These are phyloP conservation scores for Cinclus mexicanus DNA, from an alignment of 2,113 vertebrate genomes.

Conservation along the genomic window DNA sequence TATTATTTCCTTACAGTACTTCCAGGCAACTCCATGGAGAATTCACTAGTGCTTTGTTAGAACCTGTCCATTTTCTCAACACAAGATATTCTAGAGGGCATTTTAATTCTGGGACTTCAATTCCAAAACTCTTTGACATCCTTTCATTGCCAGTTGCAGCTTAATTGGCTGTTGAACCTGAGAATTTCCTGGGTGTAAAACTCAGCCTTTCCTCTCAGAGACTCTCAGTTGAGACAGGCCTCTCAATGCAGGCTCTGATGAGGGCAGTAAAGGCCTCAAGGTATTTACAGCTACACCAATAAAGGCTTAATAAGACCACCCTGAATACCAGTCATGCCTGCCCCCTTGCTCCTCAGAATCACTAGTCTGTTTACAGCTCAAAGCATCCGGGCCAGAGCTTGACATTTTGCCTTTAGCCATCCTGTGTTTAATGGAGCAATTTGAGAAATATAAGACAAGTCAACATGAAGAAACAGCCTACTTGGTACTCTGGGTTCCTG, in stretches of 20 bases:
- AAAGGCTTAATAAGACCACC: background rate
- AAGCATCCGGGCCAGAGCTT: background rate
- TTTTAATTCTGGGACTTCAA: background rate
- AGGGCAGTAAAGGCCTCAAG: background rate
- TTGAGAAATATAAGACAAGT: background rate
- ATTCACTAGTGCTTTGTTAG: background rate
- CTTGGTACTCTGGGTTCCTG: background rate
- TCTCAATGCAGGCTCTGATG: background rate
- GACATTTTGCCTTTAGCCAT: background rate
- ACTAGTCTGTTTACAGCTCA: background rate
- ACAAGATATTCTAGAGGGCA: background rate
- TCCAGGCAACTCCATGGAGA: background rate
- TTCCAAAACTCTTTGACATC: background rate
- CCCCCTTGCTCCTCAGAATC: background rate
- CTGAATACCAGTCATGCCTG: background rate
- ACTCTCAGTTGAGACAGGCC: background rate
- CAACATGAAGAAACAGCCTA: background rate
- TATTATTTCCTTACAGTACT: background rate
- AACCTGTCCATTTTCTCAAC: background rate
- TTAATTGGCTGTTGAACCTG: background rate
- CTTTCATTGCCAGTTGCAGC: background rate
- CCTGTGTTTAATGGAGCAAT: background rate
- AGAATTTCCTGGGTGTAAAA: background rate
- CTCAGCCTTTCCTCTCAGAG: background rate
- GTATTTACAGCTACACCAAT: background rate